A percentile compares a stretch with the other conserved stretches of the same genome.
phyloP scores from a whole-genome alignment of 2,113 vertebrate species.

The Acanthochromis polyacanthus region DNA sequence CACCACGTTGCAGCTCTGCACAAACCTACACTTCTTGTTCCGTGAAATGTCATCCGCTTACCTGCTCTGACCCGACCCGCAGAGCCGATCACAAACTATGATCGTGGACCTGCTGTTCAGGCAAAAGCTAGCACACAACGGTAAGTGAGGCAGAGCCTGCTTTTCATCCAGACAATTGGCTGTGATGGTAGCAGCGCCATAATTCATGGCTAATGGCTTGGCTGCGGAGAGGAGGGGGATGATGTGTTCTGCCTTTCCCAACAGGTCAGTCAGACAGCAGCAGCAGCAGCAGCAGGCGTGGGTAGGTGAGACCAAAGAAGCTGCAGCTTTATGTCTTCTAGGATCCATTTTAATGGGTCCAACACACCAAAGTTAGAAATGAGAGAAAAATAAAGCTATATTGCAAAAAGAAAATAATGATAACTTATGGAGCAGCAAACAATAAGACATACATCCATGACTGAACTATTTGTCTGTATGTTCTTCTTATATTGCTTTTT shows the following conservation, averaged over 20 bases:
- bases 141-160: constrained; percentile 73
- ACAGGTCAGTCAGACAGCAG: constrained; percentile 68
- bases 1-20: constrained; percentile 9
- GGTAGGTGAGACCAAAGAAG: constrained; percentile 40
- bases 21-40: constrained; percentile 31
- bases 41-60: constrained; percentile 62
- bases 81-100: constrained; percentile 58
- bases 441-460: too few species aligned
- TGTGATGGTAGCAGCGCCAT: constrained; percentile 79
- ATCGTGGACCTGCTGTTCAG: constrained; percentile 61
- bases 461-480: too few species aligned
- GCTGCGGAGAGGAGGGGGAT: constrained; percentile 35
- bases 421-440: not conserved
- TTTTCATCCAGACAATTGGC: constrained; percentile 82
- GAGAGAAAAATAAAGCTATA: not conserved
- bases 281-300: constrained; percentile 20
- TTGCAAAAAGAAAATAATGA: not conserved
- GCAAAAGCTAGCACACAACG: constrained; percentile 60
- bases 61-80: constrained; percentile 62
- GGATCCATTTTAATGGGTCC: constrained; percentile 16
- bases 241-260: constrained; percentile 56
- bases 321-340: constrained; percentile 27
- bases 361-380: not conserved
- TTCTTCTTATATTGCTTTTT: too few species aligned
- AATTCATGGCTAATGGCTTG: constrained; percentile 77